Percentiles rank a stretch among this genome's conserved stretches.
phyloP scores from a whole-genome alignment of 2,113 vertebrate species.

The Ochotona curzoniae region DNA sequence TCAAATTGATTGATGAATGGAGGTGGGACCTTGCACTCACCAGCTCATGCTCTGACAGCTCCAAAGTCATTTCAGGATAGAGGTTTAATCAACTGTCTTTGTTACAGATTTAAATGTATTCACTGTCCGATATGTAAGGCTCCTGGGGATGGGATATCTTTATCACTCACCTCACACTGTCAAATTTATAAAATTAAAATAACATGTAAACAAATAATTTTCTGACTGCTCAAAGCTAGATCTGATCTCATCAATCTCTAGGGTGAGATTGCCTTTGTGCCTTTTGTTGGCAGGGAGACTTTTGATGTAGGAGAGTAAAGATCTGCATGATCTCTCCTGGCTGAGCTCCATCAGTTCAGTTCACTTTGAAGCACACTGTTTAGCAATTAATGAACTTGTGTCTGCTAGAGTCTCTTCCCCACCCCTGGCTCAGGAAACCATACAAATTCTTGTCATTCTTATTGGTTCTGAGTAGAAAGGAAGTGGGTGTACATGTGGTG shows the following conservation, averaged over 20 bases:
- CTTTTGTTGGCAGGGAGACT: background rate
- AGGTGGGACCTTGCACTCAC: background rate
- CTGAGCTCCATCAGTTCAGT: background rate
- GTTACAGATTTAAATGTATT: slow-evolving; percentile 38
- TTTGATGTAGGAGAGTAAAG: background rate
- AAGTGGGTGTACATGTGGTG: background rate
- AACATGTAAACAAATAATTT: background rate
- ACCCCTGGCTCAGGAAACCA: background rate
- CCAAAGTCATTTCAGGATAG: slow-evolving; percentile 36
- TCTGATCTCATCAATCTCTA: background rate
- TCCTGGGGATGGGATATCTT: background rate
- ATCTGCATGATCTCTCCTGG: background rate
- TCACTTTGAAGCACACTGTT: background rate
- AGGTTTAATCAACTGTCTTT: slow-evolving; percentile 23
- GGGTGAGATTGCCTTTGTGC: background rate
- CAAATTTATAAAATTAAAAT: slow-evolving; percentile 44
- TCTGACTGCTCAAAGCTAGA: slow-evolving; percentile 18
- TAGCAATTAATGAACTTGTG: background rate
- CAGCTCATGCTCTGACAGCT: slow-evolving; percentile 35
- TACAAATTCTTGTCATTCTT: background rate
- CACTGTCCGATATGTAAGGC: background rate
- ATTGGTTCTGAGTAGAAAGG: background rate
- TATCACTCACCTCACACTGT: background rate
- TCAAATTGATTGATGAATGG: slow-evolving; percentile 25
- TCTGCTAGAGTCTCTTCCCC: background rate